Evolutionary conservation across 2,113 vertebrate species (phyloP).

Genomic region (Mus musculus): GRCm39 chr1:133376501-133377000

Average conservation of each 20-base stretch:
- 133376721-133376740: slow-evolving; percentile 46
- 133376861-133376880: slow-evolving; percentile 68
- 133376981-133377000: slow-evolving; percentile 9
- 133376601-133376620: background rate
- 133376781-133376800: slow-evolving; percentile 76
- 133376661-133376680: slow-evolving; percentile 1
- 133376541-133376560: slow-evolving; percentile 77
- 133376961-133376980: slow-evolving; percentile 25
- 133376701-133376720: slow-evolving; percentile 46
- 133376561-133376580: background rate
- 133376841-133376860: slow-evolving; percentile 75
- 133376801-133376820: slow-evolving; percentile 69
- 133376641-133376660: background rate
- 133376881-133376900: slow-evolving; percentile 26
- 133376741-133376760: slow-evolving; percentile 52
- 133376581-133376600: background rate
- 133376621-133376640: background rate
- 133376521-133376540: slow-evolving; percentile 57
- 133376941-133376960: slow-evolving; percentile 60
- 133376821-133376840: slow-evolving; percentile 58
- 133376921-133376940: slow-evolving; percentile 68
- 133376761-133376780: slow-evolving; percentile 73
- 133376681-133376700: slow-evolving; percentile 40
- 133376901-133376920: slow-evolving; percentile 62
- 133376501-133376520: slow-evolving; percentile 65